Evolutionary conservation across 2,888 invertebrate genomes (phyloP).

Genomic region (Galerucella nymphaeae): DNA sequence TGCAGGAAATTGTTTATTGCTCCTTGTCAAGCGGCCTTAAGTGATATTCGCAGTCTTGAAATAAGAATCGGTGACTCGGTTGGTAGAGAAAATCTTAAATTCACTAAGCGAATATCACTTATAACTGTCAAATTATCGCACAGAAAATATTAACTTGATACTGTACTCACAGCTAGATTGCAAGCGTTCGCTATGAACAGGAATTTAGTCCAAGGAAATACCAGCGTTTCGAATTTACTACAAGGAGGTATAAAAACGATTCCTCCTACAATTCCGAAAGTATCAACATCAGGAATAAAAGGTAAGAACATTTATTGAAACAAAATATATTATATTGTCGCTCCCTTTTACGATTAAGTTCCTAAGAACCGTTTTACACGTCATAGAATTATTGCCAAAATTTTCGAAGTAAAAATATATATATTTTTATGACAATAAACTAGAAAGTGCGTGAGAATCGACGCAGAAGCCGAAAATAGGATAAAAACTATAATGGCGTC

Average conservation of each 20-base stretch:
- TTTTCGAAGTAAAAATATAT: too few species aligned
- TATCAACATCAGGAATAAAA: constrained; percentile 55
- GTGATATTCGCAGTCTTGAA: neutral
- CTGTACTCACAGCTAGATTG: constrained; percentile 52
- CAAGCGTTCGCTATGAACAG: constrained; percentile 53
- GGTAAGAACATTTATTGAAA: constrained; percentile 45
- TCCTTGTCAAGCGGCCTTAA: neutral
- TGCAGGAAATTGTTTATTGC: too few species aligned
- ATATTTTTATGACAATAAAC: too few species aligned
- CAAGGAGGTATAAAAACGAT: constrained; percentile 57
- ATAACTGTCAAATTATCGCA: neutral
- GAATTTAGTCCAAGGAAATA: constrained; percentile 48
- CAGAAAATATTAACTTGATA: neutral
- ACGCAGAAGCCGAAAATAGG: too few species aligned
- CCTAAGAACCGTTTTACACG: too few species aligned
- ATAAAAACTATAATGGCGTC: too few species aligned
- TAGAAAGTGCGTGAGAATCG: too few species aligned
- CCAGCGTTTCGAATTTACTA: constrained; percentile 56
- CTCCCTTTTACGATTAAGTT: too few species aligned
- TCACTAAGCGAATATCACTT: neutral
- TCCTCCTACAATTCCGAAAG: constrained; percentile 51
- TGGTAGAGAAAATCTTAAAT: too few species aligned
- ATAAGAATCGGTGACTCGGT: too few species aligned
- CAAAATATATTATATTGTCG: too few species aligned
- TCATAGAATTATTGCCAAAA: too few species aligned